phyloP scores from a whole-genome alignment of 2,888 invertebrate genomes.

The Xylophagus ater region DNA sequence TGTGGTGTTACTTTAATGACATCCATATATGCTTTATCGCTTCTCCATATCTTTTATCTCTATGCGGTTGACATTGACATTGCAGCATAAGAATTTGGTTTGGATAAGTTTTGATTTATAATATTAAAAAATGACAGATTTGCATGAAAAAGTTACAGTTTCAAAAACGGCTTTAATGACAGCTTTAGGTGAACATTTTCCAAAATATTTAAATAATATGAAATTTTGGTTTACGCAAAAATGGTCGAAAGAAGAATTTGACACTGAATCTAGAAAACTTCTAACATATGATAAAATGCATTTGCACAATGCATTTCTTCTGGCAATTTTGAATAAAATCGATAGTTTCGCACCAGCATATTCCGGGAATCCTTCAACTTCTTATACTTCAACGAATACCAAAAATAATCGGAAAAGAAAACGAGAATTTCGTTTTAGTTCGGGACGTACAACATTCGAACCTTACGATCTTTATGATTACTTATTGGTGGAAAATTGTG shows the following conservation, averaged over 20 bases:
- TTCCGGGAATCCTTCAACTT: slow-evolving; percentile 19
- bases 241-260: too few species aligned
- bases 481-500: slow-evolving; percentile 41
- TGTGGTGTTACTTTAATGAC: too few species aligned
- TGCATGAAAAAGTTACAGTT: slow-evolving; percentile 28
- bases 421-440: slow-evolving; percentile 40
- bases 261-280: slow-evolving; percentile 61
- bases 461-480: slow-evolving; percentile 49
- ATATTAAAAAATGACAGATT: slow-evolving; percentile 26
- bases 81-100: too few species aligned
- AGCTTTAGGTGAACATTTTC: slow-evolving; percentile 54
- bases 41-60: too few species aligned
- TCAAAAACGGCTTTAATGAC: slow-evolving; percentile 29
- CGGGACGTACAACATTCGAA: slow-evolving; percentile 50
- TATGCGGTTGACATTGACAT: too few species aligned
- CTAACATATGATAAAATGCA: slow-evolving; percentile 62
- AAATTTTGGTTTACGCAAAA: slow-evolving; percentile 65
- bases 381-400: slow-evolving; percentile 17
- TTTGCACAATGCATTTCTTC: slow-evolving; percentile 72
- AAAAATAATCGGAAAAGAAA: slow-evolving; percentile 41
- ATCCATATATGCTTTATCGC: too few species aligned
- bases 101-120: too few species aligned
- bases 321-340: slow-evolving; percentile 69
- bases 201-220: slow-evolving; percentile 59
- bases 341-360: slow-evolving; percentile 26